These are phyloP conservation scores for Paraplagusia blochii DNA, from an alignment of 2,113 vertebrate species.

Conservation along the genomic window DNA sequence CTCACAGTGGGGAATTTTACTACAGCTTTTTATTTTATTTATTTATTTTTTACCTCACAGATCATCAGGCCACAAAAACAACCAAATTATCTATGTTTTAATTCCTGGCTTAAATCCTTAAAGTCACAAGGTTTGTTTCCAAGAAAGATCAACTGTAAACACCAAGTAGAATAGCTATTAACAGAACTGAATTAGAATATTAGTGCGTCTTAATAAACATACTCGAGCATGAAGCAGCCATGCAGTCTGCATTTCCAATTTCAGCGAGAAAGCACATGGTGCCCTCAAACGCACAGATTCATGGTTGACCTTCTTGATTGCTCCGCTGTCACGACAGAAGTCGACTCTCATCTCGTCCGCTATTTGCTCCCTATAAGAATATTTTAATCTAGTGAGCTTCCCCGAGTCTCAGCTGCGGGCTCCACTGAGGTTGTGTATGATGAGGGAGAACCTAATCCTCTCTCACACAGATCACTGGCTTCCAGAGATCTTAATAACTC, in stretches of 20 bases:
- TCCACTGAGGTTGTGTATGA: slow-evolving; percentile 44
- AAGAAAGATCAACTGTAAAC: too few species aligned
- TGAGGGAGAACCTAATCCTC: slow-evolving; percentile 57
- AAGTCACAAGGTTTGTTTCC: too few species aligned
- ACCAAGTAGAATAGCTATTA: too few species aligned
- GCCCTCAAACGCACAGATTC: neutral
- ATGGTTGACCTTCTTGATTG: slow-evolving; percentile 15
- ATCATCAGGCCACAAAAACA: too few species aligned
- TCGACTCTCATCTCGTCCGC: slow-evolving; percentile 40
- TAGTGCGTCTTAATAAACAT: too few species aligned
- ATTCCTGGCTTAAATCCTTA: too few species aligned
- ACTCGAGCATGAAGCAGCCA: too few species aligned
- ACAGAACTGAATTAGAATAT: too few species aligned
- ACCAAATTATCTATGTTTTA: too few species aligned
- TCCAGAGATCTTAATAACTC: slow-evolving; percentile 67
- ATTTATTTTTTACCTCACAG: too few species aligned
- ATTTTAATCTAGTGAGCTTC: slow-evolving; percentile 59
- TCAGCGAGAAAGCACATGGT: slow-evolving; percentile 1
- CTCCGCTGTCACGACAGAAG: slow-evolving; percentile 8
- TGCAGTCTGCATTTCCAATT: slow-evolving; percentile 22
- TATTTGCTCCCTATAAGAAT: slow-evolving; percentile 42
- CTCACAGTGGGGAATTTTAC: too few species aligned
- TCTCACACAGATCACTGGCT: slow-evolving; percentile 64
- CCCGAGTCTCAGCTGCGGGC: slow-evolving; percentile 43
- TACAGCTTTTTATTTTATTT: too few species aligned